A percentile compares a stretch with the other conserved stretches of the same genome.
These are phyloP conservation scores for Rapana venosa DNA, from an alignment of 2,888 invertebrate genomes.

Conservation along the genomic window DNA sequence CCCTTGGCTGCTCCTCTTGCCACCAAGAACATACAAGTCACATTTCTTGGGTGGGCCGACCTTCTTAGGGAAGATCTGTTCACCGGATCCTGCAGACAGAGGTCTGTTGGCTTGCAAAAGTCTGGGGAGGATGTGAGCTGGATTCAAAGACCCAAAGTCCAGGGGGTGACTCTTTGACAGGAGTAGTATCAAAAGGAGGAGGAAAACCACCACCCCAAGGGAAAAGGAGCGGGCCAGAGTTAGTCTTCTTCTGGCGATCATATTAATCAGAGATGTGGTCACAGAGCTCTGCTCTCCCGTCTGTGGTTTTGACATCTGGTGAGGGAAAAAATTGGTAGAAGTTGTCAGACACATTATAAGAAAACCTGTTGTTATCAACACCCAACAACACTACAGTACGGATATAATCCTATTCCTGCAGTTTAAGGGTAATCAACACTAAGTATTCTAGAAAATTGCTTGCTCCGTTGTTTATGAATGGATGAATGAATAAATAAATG, in stretches of 20 bases:
- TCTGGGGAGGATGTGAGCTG: background rate
- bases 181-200: background rate
- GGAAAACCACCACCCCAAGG: background rate
- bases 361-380: too few relatives aligned
- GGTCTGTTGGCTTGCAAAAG: background rate
- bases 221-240: background rate
- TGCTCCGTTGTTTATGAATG: too few relatives aligned
- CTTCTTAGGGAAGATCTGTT: background rate
- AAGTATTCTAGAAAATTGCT: too few relatives aligned
- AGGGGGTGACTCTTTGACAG: background rate
- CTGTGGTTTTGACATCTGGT: background rate
- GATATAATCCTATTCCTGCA: too few relatives aligned
- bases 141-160: background rate
- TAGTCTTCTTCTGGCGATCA: slow-evolving; percentile 30
- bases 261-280: background rate
- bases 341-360: too few relatives aligned
- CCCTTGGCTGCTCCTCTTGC: background rate
- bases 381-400: too few relatives aligned
- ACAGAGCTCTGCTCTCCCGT: background rate
- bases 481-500: too few relatives aligned
- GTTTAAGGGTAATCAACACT: too few relatives aligned
- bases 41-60: background rate
- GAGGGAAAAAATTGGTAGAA: background rate
- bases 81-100: background rate
- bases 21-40: slow-evolving; percentile 7